Percentiles rank a stretch among this genome's conserved stretches.
phyloP scores from a whole-genome alignment of 2,888 invertebrate species.

The Ommatoiulus sabulosus region DNA sequence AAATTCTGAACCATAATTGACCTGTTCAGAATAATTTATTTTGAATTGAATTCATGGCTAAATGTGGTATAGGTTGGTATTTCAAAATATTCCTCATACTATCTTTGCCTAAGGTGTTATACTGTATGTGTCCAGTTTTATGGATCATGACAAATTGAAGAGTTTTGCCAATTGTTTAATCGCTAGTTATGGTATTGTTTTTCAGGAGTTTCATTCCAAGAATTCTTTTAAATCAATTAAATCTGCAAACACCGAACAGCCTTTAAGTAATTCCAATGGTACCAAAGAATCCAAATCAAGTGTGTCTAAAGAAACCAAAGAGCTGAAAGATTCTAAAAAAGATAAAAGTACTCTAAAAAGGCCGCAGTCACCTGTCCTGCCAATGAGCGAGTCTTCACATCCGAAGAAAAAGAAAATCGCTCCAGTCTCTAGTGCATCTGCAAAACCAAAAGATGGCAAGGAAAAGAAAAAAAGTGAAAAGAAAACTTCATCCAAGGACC shows the following conservation, averaged over 20 bases:
- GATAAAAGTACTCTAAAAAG: conserved; percentile 27
- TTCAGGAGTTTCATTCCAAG: conserved; percentile 20
- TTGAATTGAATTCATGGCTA: too few species aligned
- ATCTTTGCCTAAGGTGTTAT: too few species aligned
- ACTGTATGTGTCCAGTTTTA: too few species aligned
- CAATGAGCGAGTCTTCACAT: background rate
- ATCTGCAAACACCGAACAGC: background rate
- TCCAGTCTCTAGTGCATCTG: background rate
- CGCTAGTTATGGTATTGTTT: background rate
- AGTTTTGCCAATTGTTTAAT: background rate
- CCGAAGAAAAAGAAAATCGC: conserved; percentile 19
- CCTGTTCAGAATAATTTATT: too few species aligned
- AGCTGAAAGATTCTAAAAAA: conserved; percentile 19
- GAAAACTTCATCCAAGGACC: conserved; percentile 72
- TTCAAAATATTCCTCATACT: too few species aligned
- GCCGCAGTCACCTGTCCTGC: conserved; percentile 20
- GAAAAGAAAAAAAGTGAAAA: conserved; percentile 56
- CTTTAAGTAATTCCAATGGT: background rate
- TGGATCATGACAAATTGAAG: too few species aligned
- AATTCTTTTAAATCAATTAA: background rate
- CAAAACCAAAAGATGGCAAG: conserved; percentile 56
- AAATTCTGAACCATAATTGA: too few species aligned
- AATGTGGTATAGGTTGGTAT: too few species aligned
- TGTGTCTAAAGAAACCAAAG: conserved; percentile 38
- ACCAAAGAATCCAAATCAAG: conserved; percentile 32